These are phyloP conservation scores for Acrocera orbiculus DNA, from an alignment of 2,888 invertebrate species.

Conservation along the genomic window DNA sequence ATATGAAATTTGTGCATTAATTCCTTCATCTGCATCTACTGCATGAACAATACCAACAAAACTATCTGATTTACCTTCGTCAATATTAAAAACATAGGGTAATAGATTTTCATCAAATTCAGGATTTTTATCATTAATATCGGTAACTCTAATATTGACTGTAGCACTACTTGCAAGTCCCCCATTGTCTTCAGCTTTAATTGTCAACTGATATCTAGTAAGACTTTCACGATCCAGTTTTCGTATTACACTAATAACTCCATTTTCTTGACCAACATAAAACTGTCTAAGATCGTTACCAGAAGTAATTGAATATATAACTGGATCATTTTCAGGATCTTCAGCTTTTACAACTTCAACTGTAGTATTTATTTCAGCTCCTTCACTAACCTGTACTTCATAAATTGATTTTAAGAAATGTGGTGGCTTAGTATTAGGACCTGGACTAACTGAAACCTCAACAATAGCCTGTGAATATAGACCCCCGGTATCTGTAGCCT, in stretches of 20 bases:
- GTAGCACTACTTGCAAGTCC: conserved; percentile 65
- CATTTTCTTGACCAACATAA: conserved; percentile 66
- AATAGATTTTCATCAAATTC: conserved; percentile 56
- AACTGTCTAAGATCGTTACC: conserved; percentile 83
- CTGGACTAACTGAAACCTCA: conserved; percentile 67
- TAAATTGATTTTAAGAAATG: conserved; percentile 66
- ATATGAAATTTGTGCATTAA: conserved; percentile 67
- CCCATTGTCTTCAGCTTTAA: conserved; percentile 74
- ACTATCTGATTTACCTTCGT: conserved; percentile 45
- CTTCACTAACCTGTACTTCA: conserved; percentile 76
- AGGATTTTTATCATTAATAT: conserved; percentile 84
- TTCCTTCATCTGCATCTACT: conserved; percentile 68
- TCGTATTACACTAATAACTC: conserved; percentile 72
- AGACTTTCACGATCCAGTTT: conserved; percentile 74
- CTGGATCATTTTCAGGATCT: conserved; percentile 75
- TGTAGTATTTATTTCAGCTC: conserved; percentile 72
- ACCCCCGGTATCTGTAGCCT: conserved; percentile 65
- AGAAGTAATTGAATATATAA: conserved; percentile 69
- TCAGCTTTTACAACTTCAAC: conserved; percentile 68
- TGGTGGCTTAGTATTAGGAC: conserved; percentile 65
- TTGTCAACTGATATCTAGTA: conserved; percentile 72
- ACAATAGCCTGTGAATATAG: conserved; percentile 70
- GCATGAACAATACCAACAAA: conserved; percentile 68
- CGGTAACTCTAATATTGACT: conserved; percentile 75
- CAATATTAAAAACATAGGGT: conserved; percentile 65